Percentiles rank a stretch among this genome's conserved stretches.
These are phyloP conservation scores for Rhinella marina DNA, from an alignment of 2,797 vertebrate species.

Conservation along the genomic window DNA sequence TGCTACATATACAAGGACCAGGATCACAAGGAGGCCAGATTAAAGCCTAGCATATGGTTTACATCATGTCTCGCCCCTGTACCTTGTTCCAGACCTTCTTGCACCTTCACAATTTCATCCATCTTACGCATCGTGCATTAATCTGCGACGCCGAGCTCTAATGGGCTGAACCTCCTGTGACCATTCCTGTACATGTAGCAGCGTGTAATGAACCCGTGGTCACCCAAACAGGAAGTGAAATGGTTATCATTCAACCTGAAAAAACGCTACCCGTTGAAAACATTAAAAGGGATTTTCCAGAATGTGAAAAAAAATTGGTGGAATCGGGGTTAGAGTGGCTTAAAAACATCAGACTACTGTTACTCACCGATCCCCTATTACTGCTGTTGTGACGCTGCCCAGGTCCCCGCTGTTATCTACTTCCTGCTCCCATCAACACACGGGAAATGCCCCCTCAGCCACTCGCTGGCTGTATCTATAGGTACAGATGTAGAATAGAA, in stretches of 20 bases:
- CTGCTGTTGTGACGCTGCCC: too few species aligned
- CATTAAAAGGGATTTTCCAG: neutral
- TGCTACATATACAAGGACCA: neutral
- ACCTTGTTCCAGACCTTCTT: neutral
- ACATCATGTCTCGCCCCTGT: neutral
- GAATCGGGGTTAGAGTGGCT: too few species aligned
- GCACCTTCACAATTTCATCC: neutral
- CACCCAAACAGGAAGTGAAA: neutral
- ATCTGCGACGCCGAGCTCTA: neutral
- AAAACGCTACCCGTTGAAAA: neutral
- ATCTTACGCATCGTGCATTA: neutral
- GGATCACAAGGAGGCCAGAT: neutral
- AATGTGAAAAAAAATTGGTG: neutral
- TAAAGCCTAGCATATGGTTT: neutral
- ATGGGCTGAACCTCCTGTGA: neutral
- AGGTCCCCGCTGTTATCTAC: too few species aligned
- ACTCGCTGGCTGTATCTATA: too few species aligned
- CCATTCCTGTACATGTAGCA: neutral
- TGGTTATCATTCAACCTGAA: neutral
- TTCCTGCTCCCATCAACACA: too few species aligned
- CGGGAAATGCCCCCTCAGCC: too few species aligned
- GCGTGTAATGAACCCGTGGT: neutral
- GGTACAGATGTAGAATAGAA: too few species aligned
- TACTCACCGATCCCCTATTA: too few species aligned
- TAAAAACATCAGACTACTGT: too few species aligned